phyloP scores from a whole-genome alignment of 2,888 invertebrate genomes.

The Synanthedon vespiformis region DNA sequence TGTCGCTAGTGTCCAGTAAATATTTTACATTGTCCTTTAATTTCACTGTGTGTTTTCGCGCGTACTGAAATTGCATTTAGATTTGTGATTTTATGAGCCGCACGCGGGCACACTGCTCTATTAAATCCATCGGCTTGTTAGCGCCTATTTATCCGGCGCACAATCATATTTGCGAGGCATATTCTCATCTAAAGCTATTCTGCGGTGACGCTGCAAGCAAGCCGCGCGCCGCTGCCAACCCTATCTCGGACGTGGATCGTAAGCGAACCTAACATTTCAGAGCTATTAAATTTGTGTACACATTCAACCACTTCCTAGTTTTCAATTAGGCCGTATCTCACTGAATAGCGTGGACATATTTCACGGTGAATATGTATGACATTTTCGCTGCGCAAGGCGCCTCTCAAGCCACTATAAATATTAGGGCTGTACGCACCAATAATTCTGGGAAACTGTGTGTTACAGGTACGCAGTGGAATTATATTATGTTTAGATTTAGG shows the following conservation, averaged over 20 bases:
- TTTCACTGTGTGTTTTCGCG: no score
- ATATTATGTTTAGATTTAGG: no score
- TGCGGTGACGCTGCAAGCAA: background rate
- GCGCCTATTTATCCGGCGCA: background rate
- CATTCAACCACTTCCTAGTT: constrained; percentile 26
- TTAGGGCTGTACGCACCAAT: background rate
- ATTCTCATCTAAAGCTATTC: background rate
- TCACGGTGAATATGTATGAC: constrained; percentile 8
- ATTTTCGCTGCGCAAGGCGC: background rate
- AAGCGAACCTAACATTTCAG: background rate
- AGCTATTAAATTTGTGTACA: background rate
- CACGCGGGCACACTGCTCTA: background rate
- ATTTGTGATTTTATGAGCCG: background rate
- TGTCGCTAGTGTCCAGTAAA: no score
- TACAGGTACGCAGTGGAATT: no score
- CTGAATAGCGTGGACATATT: constrained; percentile 10
- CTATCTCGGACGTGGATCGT: constrained; percentile 26
- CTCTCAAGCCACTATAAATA: background rate
- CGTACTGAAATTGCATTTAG: no score
- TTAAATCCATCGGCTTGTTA: background rate
- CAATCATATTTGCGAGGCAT: background rate
- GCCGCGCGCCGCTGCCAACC: background rate
- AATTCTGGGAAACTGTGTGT: no score
- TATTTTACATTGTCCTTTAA: no score
- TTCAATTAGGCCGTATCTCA: constrained; percentile 20